These are phyloP conservation scores for Itoplectis maculator DNA, from an alignment of 2,888 invertebrate genomes.

Conservation along the genomic window DNA sequence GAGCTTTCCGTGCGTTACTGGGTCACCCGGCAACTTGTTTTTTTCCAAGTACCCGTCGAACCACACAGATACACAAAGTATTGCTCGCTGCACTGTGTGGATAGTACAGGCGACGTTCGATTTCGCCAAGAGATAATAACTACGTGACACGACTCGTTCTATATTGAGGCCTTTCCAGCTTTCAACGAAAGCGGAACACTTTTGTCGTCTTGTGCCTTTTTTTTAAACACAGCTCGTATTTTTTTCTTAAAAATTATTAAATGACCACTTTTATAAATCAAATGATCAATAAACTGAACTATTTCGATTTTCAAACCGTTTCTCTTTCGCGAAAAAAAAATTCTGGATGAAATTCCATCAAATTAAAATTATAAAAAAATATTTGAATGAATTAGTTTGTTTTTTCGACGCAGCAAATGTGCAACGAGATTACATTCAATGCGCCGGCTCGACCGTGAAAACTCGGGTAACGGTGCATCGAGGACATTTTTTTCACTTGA, in stretches of 20 bases:
- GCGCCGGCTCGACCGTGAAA: too few species aligned
- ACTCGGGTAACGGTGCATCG: too few species aligned
- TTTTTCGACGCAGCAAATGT: too few species aligned
- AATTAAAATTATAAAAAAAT: too few species aligned
- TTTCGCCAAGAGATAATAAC: conserved; percentile 42
- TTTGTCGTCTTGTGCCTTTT: conserved; percentile 3
- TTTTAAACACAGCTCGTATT: not conserved
- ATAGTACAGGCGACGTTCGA: conserved; percentile 38
- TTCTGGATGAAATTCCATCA: too few species aligned
- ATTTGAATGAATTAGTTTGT: too few species aligned
- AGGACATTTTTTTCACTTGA: too few species aligned
- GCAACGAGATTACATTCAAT: too few species aligned
- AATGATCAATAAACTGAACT: too few species aligned
- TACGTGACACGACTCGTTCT: conserved; percentile 12
- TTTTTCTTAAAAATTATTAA: not conserved
- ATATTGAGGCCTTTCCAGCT: conserved; percentile 22
- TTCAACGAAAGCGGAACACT: conserved; percentile 22
- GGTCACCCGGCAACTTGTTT: conserved; percentile 56
- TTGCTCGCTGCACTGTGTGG: not conserved
- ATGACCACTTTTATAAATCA: not conserved
- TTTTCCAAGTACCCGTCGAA: conserved; percentile 43
- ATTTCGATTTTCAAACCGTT: too few species aligned
- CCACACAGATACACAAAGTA: conserved; percentile 3
- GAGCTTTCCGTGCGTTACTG: conserved; percentile 53
- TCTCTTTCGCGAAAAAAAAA: too few species aligned